These are phyloP conservation scores for Nothobranchius furzeri DNA, from an alignment of 2,113 vertebrate species.

Conservation along the genomic window DNA sequence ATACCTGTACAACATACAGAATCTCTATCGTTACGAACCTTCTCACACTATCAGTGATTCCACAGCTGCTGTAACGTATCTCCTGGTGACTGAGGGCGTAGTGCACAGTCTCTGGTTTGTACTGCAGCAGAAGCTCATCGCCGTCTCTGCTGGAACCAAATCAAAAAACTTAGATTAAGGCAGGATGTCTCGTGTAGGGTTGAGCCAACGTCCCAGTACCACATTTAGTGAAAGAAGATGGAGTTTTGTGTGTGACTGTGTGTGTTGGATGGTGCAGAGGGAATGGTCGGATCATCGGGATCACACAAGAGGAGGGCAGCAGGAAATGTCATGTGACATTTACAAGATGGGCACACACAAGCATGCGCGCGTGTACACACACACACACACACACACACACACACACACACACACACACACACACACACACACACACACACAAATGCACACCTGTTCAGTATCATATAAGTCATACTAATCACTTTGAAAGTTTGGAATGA, in stretches of 20 bases:
- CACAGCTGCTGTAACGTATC: conserved; percentile 13
- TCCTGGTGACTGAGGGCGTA: conserved; percentile 76
- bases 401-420: background rate
- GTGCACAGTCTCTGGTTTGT: conserved; percentile 79
- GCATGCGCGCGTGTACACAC: conserved; percentile 16
- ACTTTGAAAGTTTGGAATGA: too few species aligned
- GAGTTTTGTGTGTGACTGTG: conserved; percentile 20
- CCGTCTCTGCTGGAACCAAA: conserved; percentile 70
- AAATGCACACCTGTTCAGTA: conserved; percentile 21
- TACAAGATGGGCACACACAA: conserved; percentile 28
- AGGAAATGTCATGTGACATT: conserved; percentile 62
- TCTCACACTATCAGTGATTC: conserved; percentile 13
- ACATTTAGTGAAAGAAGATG: conserved; percentile 8
- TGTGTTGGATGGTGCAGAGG: background rate
- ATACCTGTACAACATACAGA: background rate
- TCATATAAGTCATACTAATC: conserved; percentile 11
- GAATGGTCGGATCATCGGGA: conserved; percentile 15
- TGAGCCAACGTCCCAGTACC: too few species aligned
- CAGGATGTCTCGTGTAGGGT: too few species aligned
- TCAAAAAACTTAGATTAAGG: background rate
- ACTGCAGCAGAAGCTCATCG: conserved; percentile 71
- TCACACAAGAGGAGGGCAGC: conserved; percentile 50
- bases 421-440: background rate
- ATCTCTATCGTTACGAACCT: conserved; percentile 54
- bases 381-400: background rate